A percentile compares a stretch with the other conserved stretches of the same genome.
phyloP scores from a whole-genome alignment of 2,797 vertebrate genomes.

The Hozukius guyotensis region DNA sequence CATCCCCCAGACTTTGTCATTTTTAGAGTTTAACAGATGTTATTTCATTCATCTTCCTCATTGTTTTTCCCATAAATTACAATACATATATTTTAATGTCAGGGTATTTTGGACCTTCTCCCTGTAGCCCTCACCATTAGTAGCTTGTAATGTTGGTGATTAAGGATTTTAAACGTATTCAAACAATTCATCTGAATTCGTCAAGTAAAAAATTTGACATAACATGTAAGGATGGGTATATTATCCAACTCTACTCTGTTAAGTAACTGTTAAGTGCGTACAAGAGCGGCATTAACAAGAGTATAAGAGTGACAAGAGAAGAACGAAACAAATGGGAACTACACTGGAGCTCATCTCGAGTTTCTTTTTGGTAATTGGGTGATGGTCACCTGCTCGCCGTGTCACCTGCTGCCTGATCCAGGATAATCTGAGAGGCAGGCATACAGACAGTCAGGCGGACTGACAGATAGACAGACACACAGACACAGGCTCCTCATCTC shows the following conservation, averaged over 20 bases:
- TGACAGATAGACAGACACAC: slow-evolving; percentile 70
- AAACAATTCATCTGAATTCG: neutral
- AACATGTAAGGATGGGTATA: neutral
- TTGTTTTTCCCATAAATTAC: neutral
- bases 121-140: neutral
- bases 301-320: neutral
- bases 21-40: slow-evolving; percentile 10
- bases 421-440: slow-evolving; percentile 66
- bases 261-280: neutral
- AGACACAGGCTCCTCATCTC: slow-evolving; percentile 72
- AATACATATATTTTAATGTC: neutral
- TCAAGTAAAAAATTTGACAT: neutral
- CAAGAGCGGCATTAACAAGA: neutral
- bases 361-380: slow-evolving; percentile 64
- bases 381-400: slow-evolving; percentile 74
- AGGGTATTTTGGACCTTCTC: neutral
- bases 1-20: slow-evolving; percentile 12
- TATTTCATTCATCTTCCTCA: neutral
- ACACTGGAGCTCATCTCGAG: slow-evolving; percentile 43
- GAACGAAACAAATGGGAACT: slow-evolving; percentile 21
- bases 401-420: slow-evolving; percentile 76
- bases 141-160: neutral
- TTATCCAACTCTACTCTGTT: neutral
- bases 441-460: slow-evolving; percentile 63
- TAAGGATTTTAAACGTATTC: neutral